Evolutionary conservation across 1,140 invertebrate genomes (phyloP).

Genomic region (Pseudomyrmex dendroicus): DNA sequence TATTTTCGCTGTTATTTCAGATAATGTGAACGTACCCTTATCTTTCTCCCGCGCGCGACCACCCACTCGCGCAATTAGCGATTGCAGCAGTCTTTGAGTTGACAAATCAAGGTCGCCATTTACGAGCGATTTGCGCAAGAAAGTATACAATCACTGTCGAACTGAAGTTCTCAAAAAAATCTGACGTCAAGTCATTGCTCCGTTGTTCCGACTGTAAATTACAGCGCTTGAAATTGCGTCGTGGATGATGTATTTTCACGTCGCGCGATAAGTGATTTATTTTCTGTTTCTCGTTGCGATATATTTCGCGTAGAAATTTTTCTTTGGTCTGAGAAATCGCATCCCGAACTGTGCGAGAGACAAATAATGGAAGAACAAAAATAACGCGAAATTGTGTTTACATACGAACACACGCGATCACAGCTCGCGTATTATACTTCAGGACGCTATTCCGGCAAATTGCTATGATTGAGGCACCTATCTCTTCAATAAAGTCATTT

Average conservation of each 20-base stretch:
- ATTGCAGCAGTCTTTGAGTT: slow-evolving; percentile 75
- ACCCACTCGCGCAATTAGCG: slow-evolving; percentile 66
- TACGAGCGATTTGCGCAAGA: slow-evolving; percentile 66
- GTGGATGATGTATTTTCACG: background rate
- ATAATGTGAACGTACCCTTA: slow-evolving; percentile 72
- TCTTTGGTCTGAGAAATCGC: background rate
- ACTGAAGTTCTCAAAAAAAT: slow-evolving; percentile 47
- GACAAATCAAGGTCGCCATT: slow-evolving; percentile 75
- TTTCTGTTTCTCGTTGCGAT: background rate
- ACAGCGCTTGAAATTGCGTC: background rate
- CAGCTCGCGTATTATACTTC: slow-evolving; percentile 30
- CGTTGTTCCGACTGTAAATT: background rate
- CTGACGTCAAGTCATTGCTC: background rate
- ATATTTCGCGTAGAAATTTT: too few species aligned
- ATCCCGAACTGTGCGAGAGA: background rate
- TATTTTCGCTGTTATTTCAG: background rate
- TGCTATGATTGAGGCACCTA: slow-evolving; percentile 46
- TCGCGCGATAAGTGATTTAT: background rate
- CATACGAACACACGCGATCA: slow-evolving; percentile 29
- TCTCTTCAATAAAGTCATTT: slow-evolving; percentile 61
- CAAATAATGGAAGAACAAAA: background rate
- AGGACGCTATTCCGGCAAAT: slow-evolving; percentile 40
- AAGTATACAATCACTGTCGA: slow-evolving; percentile 72
- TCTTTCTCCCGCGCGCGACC: slow-evolving; percentile 64
- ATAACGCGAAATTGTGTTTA: background rate